Evolutionary conservation across 2,797 vertebrate species (phyloP).

Genomic region (Oophaga sylvatica): DNA sequence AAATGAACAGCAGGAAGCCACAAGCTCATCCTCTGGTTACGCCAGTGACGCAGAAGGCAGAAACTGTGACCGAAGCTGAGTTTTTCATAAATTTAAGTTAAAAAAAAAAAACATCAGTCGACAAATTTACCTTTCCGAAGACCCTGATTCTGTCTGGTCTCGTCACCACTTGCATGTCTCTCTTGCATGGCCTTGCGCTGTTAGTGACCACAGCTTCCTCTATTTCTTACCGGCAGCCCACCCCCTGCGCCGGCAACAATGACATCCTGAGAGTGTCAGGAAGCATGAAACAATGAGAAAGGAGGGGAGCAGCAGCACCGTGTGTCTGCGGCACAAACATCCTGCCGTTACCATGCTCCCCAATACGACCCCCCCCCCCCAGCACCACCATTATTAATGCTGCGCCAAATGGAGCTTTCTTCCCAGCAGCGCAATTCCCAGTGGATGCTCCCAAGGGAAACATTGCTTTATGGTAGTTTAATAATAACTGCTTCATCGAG

Average conservation of each 20-base stretch:
- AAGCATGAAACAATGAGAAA: constrained; percentile 50
- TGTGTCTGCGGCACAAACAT: constrained; percentile 24
- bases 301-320: not conserved
- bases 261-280: constrained; percentile 56
- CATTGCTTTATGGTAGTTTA: not conserved
- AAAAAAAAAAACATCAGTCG: not conserved
- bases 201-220: constrained; percentile 54
- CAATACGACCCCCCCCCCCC: not conserved
- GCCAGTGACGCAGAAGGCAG: not conserved
- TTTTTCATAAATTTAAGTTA: not conserved
- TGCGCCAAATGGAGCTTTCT: not conserved
- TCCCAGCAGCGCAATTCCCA: not conserved
- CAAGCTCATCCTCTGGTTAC: not conserved
- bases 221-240: constrained; percentile 38
- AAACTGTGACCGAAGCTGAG: not conserved
- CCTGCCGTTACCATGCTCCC: not conserved
- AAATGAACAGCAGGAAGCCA: constrained; percentile 3
- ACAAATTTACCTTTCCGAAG: not conserved
- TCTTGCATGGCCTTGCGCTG: constrained; percentile 41
- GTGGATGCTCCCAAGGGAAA: not conserved
- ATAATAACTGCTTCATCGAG: not conserved
- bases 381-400: not conserved
- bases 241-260: constrained; percentile 43
- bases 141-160: constrained; percentile 16
- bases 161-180: constrained; percentile 38